Conservation (phyloP, 2,888 invertebrate genomes). For the Mimas tiliae region DNA sequence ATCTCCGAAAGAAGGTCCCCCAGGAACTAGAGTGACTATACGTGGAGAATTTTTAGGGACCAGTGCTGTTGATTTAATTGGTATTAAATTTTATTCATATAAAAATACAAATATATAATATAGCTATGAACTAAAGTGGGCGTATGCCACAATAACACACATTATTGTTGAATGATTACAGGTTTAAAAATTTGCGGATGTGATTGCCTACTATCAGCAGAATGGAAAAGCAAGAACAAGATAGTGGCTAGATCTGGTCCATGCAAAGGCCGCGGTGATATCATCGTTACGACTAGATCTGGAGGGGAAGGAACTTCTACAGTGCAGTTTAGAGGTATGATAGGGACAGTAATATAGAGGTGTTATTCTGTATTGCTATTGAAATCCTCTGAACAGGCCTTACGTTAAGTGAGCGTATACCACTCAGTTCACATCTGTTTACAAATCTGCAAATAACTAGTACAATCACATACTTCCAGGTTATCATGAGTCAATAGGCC, state of each 20-base stretch:
- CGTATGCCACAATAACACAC: slow-evolving; percentile 31
- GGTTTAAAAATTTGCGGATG: slow-evolving; percentile 97
- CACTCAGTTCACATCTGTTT: too few relatives aligned
- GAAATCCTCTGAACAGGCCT: too few relatives aligned
- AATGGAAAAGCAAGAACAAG: slow-evolving; percentile 99
- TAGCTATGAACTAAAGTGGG: slow-evolving; percentile 31
- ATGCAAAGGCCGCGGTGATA: slow-evolving; percentile 95
- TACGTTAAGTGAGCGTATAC: too few relatives aligned
- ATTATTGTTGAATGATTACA: slow-evolving; percentile 52
- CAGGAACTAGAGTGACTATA: slow-evolving; percentile 97
- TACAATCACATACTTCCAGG: slow-evolving; percentile 67
- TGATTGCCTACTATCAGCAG: slow-evolving; percentile 97
- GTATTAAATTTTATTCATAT: slow-evolving; percentile 69
- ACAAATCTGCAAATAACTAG: too few relatives aligned
- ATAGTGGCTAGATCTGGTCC: slow-evolving; percentile 98
- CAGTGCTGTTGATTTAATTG: slow-evolving; percentile 93
- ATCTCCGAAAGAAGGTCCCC: slow-evolving; percentile 99
- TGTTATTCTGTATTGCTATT: too few relatives aligned
- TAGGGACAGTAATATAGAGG: neutral
- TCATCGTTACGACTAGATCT: slow-evolving; percentile 93
- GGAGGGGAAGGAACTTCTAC: slow-evolving; percentile 96
- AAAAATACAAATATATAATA: neutral
- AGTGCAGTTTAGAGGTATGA: slow-evolving; percentile 91
- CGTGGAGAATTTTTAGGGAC: slow-evolving; percentile 97
- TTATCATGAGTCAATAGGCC: slow-evolving; percentile 94